These are phyloP conservation scores for Ataeniobius toweri DNA, from an alignment of 2,797 vertebrate genomes.

Conservation along the genomic window DNA sequence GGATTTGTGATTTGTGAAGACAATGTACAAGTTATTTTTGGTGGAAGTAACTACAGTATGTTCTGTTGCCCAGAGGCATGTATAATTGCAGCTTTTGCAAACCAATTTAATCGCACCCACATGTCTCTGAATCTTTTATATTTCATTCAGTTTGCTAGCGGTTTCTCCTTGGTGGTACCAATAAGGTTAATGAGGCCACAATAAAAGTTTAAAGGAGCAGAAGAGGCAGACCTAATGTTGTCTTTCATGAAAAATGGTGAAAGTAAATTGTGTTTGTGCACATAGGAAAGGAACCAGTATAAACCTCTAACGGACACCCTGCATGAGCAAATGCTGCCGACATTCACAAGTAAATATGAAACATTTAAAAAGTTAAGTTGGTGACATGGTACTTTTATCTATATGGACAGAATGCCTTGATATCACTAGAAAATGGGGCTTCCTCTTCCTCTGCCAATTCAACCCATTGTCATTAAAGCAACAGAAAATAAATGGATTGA, in stretches of 20 bases:
- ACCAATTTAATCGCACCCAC: conserved; percentile 9
- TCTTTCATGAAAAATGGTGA: background rate
- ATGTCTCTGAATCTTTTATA: conserved; percentile 31
- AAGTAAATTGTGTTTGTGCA: background rate
- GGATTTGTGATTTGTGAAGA: conserved; percentile 27
- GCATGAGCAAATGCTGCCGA: background rate
- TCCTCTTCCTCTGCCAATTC: background rate
- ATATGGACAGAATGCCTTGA: background rate
- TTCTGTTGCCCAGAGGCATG: conserved; percentile 26
- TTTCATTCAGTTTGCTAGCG: conserved; percentile 26
- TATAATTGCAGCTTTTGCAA: conserved; percentile 14
- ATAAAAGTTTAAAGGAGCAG: background rate
- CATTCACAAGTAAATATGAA: background rate
- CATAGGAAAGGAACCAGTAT: background rate
- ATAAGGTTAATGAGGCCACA: conserved; percentile 50
- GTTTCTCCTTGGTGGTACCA: conserved; percentile 8
- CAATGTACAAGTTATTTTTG: conserved; percentile 29
- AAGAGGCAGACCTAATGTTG: background rate
- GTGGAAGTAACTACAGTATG: conserved; percentile 23
- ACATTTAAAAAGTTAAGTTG: background rate
- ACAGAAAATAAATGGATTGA: background rate
- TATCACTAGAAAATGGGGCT: background rate
- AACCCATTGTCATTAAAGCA: too few relatives aligned
- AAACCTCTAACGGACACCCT: background rate
- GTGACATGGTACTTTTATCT: background rate